A percentile compares a stretch with the other conserved stretches of the same genome.
Evolutionary conservation across 2,888 invertebrate species (phyloP).

Genomic region (Eilema caniola): DNA sequence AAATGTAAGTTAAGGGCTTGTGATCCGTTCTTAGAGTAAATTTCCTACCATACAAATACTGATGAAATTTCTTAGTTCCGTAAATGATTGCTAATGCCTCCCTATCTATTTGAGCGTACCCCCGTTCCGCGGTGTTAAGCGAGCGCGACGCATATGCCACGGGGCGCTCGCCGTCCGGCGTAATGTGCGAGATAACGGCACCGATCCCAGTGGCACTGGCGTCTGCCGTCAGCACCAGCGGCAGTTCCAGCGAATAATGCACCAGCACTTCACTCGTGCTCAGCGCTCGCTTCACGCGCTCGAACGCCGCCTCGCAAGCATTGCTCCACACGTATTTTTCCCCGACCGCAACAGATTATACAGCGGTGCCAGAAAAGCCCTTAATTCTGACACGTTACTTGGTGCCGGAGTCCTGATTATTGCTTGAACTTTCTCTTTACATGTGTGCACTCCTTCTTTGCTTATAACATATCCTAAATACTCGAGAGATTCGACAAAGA

Average conservation of each 20-base stretch:
- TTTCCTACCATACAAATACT: background rate
- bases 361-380: constrained; percentile 18
- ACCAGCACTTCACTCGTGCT: background rate
- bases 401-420: background rate
- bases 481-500: constrained; percentile 14
- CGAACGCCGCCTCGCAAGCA: background rate
- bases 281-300: background rate
- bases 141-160: constrained; percentile 9
- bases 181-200: constrained; percentile 10
- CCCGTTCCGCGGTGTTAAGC: background rate
- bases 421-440: background rate
- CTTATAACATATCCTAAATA: constrained; percentile 26
- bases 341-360: background rate
- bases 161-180: constrained; percentile 11
- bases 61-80: background rate
- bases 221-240: background rate
- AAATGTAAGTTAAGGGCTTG: too few species aligned
- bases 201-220: constrained; percentile 5
- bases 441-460: constrained; percentile 18
- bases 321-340: background rate
- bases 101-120: constrained; percentile 7
- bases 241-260: constrained; percentile 5
- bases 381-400: constrained; percentile 17
- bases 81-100: constrained; percentile 10
- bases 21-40: too few species aligned